Evolutionary conservation across 2,888 invertebrate genomes (phyloP).

Genomic region (Tachina grossa): DNA sequence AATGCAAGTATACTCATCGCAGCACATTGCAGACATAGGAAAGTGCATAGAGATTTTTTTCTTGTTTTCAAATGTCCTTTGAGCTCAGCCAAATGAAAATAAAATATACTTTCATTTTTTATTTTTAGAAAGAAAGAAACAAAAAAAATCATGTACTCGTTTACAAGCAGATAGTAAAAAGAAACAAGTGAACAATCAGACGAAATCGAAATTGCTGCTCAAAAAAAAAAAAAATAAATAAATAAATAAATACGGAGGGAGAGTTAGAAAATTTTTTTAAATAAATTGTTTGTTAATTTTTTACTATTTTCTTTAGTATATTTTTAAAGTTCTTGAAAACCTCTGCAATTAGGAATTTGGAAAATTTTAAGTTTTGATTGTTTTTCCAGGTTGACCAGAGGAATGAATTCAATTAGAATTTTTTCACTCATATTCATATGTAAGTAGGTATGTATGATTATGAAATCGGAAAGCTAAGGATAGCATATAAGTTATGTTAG

Average conservation of each 20-base stretch:
- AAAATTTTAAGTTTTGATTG: too few species aligned
- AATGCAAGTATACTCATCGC: constrained; percentile 38
- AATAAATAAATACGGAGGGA: too few species aligned
- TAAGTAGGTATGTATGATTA: too few species aligned
- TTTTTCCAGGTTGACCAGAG: too few species aligned
- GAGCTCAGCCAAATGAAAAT: constrained; percentile 44
- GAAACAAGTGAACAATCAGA: background rate
- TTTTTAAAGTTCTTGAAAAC: too few species aligned
- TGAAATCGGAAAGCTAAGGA: too few species aligned
- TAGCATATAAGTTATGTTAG: too few species aligned
- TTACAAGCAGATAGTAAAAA: background rate
- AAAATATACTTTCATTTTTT: constrained; percentile 64
- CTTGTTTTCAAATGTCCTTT: constrained; percentile 47
- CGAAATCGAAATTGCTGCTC: constrained; percentile 10
- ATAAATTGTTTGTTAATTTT: too few species aligned
- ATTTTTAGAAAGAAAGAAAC: constrained; percentile 30
- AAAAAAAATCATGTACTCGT: background rate
- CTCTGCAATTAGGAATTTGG: too few species aligned
- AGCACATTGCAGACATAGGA: constrained; percentile 41
- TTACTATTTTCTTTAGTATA: too few species aligned
- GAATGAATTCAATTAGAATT: too few species aligned
- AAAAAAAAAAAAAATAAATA: background rate
- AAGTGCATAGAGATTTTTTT: constrained; percentile 23
- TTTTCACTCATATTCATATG: too few species aligned
- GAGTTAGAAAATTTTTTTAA: background rate